Conservation (phyloP, 2,113 vertebrate species). For the Siniperca chuatsi region DNA sequence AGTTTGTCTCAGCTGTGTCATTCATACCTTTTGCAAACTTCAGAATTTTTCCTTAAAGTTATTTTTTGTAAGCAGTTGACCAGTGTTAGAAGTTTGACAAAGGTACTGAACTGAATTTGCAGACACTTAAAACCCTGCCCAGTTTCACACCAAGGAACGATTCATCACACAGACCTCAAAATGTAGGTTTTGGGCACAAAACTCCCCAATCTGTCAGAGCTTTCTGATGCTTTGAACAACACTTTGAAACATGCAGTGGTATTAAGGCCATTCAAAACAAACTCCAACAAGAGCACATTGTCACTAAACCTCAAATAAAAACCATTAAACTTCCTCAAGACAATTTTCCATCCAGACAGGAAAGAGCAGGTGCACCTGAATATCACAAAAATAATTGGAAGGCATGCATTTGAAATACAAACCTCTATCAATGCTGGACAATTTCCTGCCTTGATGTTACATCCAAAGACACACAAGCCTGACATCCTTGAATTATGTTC, state of each 20-base stretch:
- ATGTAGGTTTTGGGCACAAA: background rate
- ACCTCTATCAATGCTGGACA: background rate
- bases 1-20: slow-evolving; percentile 1
- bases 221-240: background rate
- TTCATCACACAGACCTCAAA: background rate
- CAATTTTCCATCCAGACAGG: slow-evolving; percentile 31
- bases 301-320: slow-evolving; percentile 18
- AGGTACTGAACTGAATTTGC: background rate
- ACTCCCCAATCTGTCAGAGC: slow-evolving; percentile 4
- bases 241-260: background rate
- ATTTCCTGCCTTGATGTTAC: background rate
- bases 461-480: background rate
- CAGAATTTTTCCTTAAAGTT: background rate
- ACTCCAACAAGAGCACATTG: background rate
- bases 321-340: background rate
- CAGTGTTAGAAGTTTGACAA: background rate
- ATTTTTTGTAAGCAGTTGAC: background rate
- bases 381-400: background rate
- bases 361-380: slow-evolving; percentile 89
- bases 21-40: background rate
- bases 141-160: background rate
- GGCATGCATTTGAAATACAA: background rate
- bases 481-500: background rate
- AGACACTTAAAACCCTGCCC: background rate
- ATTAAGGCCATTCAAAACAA: slow-evolving; percentile 3